Evolutionary conservation across 1,140 invertebrate species (phyloP), one percentile per base, ranked within the genome.

Genomic region (Drosophila pallidifrons): DNA sequence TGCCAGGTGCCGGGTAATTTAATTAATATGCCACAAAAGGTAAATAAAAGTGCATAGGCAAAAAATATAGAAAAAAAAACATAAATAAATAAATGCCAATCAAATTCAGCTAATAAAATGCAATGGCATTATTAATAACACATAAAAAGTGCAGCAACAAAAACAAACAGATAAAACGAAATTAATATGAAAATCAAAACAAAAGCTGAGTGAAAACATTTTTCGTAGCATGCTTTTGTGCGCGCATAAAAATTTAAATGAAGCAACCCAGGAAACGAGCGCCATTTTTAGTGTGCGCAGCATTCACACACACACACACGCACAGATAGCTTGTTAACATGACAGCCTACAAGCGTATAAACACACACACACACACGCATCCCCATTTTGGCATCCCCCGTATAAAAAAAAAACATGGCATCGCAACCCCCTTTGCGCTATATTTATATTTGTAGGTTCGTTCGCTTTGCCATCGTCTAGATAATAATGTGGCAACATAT

Each of bases 401-500:
- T 59, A 25, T 25, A 25, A 25, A 25, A 55, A 60, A 61, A 55
- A 60, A 61, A 47, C 7, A 55, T 38, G 35, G 8, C 7, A 25
- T 38, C 35, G 1, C 35, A 38, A 38, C 52, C 73, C 60, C 46
- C 64, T 35, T 55, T 43, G 49, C 38, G 57, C 46, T 69, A 20
- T 38, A 32, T 5, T 32, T 5, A 8, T 32, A 38, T 35, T 52
- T 38, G 59, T 75, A 52, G 59, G 45, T 58, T 65, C 65, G 47
- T 47, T 63, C 59, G 51, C 52, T 63, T 45, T 47, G 63, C 51
- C 64, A 46, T 47, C 70, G 70, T 79, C 77, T 73, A 89, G 85
- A 89, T 89, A 89, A 89, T 89, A 89, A 89, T 89, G 85, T 89
- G 85, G 85, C 85, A 89, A 89, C 85, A 89, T 89, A 89, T 89